These are phyloP conservation scores for Enteromius viviparus DNA, from an alignment of 2,797 vertebrate genomes.

Conservation along the genomic window DNA sequence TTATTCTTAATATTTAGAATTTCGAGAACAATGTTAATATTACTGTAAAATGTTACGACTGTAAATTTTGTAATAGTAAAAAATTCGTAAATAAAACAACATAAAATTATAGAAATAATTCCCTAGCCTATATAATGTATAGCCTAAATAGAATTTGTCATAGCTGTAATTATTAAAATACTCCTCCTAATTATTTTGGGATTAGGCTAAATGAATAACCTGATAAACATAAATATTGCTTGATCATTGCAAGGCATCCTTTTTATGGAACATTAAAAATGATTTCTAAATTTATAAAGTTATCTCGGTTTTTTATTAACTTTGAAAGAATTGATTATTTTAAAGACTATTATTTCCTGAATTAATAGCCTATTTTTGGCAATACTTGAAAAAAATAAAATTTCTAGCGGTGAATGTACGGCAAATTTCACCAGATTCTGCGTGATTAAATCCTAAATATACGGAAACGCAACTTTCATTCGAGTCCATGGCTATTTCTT, in stretches of 20 bases:
- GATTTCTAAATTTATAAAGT: background rate
- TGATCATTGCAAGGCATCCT: background rate
- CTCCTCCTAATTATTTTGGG: background rate
- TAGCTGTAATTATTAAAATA: background rate
- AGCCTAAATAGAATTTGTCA: background rate
- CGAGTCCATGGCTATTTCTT: background rate
- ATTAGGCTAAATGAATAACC: background rate
- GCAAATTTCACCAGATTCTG: background rate
- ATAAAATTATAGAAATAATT: background rate
- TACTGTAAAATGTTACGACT: background rate
- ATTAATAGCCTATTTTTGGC: background rate
- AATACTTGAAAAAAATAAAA: background rate
- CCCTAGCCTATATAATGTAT: background rate
- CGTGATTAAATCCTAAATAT: background rate
- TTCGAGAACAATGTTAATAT: background rate
- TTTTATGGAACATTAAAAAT: background rate
- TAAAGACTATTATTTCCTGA: too few species aligned
- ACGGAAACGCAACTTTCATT: background rate
- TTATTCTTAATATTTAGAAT: too few species aligned
- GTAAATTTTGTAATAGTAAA: background rate
- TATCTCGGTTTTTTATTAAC: background rate
- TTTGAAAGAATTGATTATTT: background rate
- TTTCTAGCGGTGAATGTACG: background rate
- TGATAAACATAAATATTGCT: background rate
- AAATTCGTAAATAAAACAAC: background rate